Evolutionary conservation across 2,888 invertebrate genomes (phyloP), one percentile per base, ranked within the genome.

Genomic region (Tachina lurida): DNA sequence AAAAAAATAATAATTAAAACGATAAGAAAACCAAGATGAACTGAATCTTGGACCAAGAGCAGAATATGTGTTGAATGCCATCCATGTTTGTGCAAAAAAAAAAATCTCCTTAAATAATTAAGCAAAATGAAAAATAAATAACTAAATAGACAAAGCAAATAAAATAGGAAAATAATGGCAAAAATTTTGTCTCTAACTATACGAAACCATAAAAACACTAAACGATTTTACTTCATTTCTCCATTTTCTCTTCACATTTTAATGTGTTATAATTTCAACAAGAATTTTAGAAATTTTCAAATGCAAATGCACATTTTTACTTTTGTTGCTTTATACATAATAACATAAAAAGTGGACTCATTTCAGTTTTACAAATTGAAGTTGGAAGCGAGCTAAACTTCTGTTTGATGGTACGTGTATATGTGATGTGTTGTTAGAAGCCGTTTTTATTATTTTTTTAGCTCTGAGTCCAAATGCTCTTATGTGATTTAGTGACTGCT

Each of bases 1-100:
- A 77, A 31, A 73, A 70, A 63, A 63, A 77, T 7, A 31, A 73
- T 77, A 67, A 73, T 78, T 73, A 84, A 60, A 73, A 78, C 65
- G 77, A 78, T 78, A 84, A 67, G 47, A 77, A 54, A 76, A 58
- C 39, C 10, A 17, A 52, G 49, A 45, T 54, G 65, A 67, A 62
- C 47, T 47, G 45, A 73, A 39, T 22, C 41, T 71, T 63, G 52
- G 17, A 9, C 12, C 56, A 22, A 41, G 10, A 65, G 47, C 22
- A 41, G 39, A 41, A 60, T 31, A 31, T 31, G 31, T 43, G 17
- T n/a, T 31, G 17, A 10, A 15, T 31, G 9, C 41, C 15, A 12
- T 13, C 19, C 13, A 15, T 43, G 45, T 56, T 43, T 47, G 3
- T 7, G 63, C 43, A 56, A 54, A 31, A 2, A 4, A 31, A 31